Evolutionary conservation across 2,113 vertebrate species (phyloP).

Genomic region (Serranochromis macrocephalus): DNA sequence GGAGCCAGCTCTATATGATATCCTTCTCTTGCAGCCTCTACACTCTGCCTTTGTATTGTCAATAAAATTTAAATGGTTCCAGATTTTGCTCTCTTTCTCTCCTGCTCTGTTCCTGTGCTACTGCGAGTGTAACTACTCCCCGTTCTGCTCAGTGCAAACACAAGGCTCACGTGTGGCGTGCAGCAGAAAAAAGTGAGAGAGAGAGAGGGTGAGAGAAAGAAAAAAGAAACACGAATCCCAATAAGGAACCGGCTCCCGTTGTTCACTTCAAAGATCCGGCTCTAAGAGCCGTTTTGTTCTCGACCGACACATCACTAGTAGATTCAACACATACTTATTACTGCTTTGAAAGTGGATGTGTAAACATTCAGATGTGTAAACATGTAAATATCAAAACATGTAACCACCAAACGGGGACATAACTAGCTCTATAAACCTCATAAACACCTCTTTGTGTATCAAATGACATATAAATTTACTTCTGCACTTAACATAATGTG

Average conservation of each 20-base stretch:
- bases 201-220: not conserved
- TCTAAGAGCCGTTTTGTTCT: not conserved
- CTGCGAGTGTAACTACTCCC: no score
- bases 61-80: no score
- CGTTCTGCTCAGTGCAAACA: not conserved
- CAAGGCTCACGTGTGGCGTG: not conserved
- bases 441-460: not conserved
- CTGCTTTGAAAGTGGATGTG: not conserved
- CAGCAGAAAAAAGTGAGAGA: not conserved
- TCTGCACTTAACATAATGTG: not conserved
- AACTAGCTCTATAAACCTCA: not conserved
- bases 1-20: no score
- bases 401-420: not conserved
- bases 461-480: not conserved
- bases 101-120: no score
- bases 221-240: not conserved
- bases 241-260: not conserved
- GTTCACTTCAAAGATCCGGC: not conserved
- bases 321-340: not conserved
- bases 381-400: not conserved
- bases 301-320: not conserved
- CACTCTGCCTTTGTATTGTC: no score
- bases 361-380: not conserved
- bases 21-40: no score
- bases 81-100: no score